Conservation (phyloP, 2,797 vertebrate genomes). For the Eleutherodactylus coqui region DNA sequence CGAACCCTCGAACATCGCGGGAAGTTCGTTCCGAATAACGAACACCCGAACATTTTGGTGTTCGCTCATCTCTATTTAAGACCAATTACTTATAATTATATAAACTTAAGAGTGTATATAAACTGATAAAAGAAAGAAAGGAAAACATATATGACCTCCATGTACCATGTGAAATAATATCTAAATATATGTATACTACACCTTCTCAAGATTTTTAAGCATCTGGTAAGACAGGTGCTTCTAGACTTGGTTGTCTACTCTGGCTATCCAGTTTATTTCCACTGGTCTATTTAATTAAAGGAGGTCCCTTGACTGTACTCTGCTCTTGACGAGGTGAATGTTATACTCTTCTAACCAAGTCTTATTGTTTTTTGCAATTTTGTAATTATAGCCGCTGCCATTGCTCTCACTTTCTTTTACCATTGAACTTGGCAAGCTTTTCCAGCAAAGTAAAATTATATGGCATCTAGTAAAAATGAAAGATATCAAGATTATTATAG, state of each 20-base stretch:
- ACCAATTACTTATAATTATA: not conserved
- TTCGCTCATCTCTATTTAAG: too few relatives aligned
- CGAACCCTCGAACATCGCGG: too few relatives aligned
- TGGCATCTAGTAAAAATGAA: not conserved
- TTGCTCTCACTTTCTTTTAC: not conserved
- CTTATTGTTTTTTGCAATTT: not conserved
- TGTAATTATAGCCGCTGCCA: not conserved
- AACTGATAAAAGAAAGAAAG: not conserved
- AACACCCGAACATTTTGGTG: too few relatives aligned
- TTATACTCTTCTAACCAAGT: not conserved
- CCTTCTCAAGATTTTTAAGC: not conserved
- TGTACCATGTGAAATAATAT: not conserved
- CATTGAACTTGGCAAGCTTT: not conserved
- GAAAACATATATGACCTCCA: not conserved
- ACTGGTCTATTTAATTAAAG: slow-evolving; percentile 1
- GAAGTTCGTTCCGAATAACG: too few relatives aligned
- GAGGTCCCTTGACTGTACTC: not conserved
- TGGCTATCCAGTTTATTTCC: not conserved
- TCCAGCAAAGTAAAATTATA: not conserved
- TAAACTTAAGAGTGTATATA: too few relatives aligned
- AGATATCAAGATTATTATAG: not conserved
- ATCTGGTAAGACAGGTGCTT: not conserved
- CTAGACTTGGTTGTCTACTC: not conserved
- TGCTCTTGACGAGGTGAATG: not conserved
- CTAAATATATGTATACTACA: not conserved